Evolutionary conservation across 92 coral and sea anemone species (phyloP), one percentile per base, ranked within the genome.

Genomic region (Actinostola sp.): DNA sequence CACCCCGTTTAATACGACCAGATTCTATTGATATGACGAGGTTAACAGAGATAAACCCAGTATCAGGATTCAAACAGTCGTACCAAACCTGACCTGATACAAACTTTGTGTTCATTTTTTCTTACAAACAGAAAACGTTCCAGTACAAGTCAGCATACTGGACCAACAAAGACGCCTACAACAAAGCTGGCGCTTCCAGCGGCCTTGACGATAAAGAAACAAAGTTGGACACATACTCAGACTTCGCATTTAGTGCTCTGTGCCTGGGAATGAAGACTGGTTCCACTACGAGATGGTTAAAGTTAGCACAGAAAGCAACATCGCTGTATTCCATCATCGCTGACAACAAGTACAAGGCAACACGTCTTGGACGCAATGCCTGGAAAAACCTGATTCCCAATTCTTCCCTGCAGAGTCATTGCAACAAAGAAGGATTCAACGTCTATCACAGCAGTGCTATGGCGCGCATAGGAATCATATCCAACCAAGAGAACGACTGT

Each of bases 201-300:
- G 82, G 83, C 9, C 57, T 82, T 23, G 71, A 63, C 36, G 73
- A 82, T 43, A 45, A 76, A 60, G 88, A 82, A 76, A 76, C 83
- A 59, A 82, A 82, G 59, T 72, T 82, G 26, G 64, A 65, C 32
- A 67, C 88, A 35, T 82, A 69, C 61, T 75, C 77, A 41, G 70
- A 55, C 36, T 67, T 73, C 34, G 69, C 88, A 19, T 82, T 82
- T 30, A 69, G 41, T 43, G 52, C 63, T 26, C 53, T 82, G 36
- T 82, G 88, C 49, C 34, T 82, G 55, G 88, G 88, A 42, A 82
- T 82, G 83, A 76, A 63, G 70, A 73, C 72, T 36, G 31, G 42
- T 24, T 68, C 39, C 16, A 68, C 43, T 13, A 69, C 41, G 10
- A 82, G 49, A 34, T 82, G 75, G 76, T 35, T 76, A 28, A 9